phyloP scores from a whole-genome alignment of 1,140 invertebrate species.

The Kradibia gibbosae region DNA sequence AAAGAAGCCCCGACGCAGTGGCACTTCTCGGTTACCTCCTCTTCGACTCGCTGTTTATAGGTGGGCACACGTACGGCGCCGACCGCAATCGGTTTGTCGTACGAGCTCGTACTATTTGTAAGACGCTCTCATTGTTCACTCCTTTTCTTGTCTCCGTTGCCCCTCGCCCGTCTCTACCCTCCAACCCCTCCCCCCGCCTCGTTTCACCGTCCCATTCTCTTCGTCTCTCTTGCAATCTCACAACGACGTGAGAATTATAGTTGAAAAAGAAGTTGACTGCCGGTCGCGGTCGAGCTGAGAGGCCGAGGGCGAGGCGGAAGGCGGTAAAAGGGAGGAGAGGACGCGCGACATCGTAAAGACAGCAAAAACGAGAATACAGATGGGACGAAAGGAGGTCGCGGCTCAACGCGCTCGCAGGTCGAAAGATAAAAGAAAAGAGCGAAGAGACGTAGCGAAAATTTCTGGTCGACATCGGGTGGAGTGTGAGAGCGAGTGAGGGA shows the following conservation, averaged over 20 bases:
- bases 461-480: no score
- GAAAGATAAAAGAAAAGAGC: constrained; percentile 13
- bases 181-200: no score
- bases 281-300: no score
- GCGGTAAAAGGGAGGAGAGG: neutral
- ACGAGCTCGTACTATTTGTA: constrained; percentile 45
- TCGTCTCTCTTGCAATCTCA: neutral
- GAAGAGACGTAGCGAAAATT: neutral
- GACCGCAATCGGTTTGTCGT: constrained; percentile 36
- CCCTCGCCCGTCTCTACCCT: no score
- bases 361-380: neutral
- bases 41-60: constrained; percentile 20
- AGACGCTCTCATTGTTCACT: constrained; percentile 24
- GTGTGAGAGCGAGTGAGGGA: neutral
- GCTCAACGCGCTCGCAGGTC: constrained; percentile 11
- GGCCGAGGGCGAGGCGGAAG: no score
- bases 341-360: neutral
- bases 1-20: constrained; percentile 45
- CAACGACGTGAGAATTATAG: constrained; percentile 28
- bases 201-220: neutral
- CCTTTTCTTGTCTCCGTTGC: no score
- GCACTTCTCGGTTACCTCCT: constrained; percentile 22
- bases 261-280: constrained; percentile 18
- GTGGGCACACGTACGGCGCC: neutral
- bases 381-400: constrained; percentile 16